A percentile compares a stretch with the other conserved stretches of the same genome.
These are phyloP conservation scores for Cranoglanis bouderius DNA, from an alignment of 2,113 vertebrate species.

Conservation along the genomic window DNA sequence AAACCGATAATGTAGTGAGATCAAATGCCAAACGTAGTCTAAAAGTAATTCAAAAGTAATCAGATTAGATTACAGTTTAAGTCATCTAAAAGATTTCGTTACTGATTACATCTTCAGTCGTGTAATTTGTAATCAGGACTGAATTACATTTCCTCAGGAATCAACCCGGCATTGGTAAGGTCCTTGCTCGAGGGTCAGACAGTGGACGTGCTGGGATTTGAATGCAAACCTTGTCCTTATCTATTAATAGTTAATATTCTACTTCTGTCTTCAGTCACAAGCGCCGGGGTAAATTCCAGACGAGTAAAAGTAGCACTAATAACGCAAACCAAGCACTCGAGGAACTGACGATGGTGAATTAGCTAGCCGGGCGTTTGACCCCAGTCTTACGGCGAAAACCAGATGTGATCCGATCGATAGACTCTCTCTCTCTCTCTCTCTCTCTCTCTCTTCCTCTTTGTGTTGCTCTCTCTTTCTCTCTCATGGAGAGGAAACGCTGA, in stretches of 20 bases:
- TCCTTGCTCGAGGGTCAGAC: neutral
- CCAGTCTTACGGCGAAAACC: slow-evolving; percentile 26
- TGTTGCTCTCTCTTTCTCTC: neutral
- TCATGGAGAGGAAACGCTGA: slow-evolving; percentile 32
- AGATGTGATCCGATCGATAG: slow-evolving; percentile 53
- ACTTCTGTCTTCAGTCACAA: neutral
- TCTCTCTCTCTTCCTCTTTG: neutral
- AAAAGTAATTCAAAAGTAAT: neutral
- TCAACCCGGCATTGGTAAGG: neutral
- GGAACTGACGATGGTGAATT: slow-evolving; percentile 37
- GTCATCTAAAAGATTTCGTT: neutral
- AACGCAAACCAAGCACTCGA: slow-evolving; percentile 3
- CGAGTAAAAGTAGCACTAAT: neutral
- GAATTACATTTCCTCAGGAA: slow-evolving; percentile 20
- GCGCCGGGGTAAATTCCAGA: neutral
- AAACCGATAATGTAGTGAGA: neutral
- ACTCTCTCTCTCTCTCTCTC: neutral
- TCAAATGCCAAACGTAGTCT: neutral
- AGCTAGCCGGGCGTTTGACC: slow-evolving; percentile 18
- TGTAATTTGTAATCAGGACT: slow-evolving; percentile 16
- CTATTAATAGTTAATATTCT: neutral
- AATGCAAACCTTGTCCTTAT: neutral
- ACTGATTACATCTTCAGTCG: slow-evolving; percentile 24
- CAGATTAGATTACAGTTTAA: slow-evolving; percentile 9
- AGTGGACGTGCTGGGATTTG: neutral